Conservation (phyloP, 2,797 vertebrate species). For the Schizopygopsis malacanthus region DNA sequence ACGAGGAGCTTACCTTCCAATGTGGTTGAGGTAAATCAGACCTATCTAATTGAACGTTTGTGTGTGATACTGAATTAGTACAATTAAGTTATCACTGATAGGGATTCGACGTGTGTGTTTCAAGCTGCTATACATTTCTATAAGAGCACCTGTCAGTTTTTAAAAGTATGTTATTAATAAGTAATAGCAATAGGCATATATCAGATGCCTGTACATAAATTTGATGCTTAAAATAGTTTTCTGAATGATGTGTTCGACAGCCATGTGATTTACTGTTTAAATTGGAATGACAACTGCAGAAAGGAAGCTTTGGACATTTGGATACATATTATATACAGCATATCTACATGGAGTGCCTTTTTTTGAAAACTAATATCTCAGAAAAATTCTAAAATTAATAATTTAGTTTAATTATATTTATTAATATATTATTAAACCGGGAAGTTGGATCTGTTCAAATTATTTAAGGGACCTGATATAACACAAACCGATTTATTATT, state of each 20-base stretch:
- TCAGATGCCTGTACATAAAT: not conserved
- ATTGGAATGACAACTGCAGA: not conserved
- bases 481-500: no score
- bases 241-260: not conserved
- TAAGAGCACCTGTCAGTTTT: not conserved
- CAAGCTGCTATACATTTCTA: not conserved
- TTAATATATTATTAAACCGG: no score
- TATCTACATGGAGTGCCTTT: not conserved
- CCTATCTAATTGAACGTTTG: not conserved
- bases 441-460: not conserved
- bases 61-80: not conserved
- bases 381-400: not conserved
- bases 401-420: not conserved
- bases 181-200: not conserved
- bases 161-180: not conserved
- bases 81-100: not conserved
- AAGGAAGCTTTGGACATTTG: not conserved
- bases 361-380: not conserved
- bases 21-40: conserved; percentile 1
- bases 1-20: conserved; percentile 16
- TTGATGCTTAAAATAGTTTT: not conserved
- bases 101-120: not conserved
- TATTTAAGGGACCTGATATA: not conserved
- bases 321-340: no score
- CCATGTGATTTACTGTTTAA: not conserved